Evolutionary conservation across 2,888 invertebrate genomes (phyloP).

Genomic region (Podotricha telesiphe): DNA sequence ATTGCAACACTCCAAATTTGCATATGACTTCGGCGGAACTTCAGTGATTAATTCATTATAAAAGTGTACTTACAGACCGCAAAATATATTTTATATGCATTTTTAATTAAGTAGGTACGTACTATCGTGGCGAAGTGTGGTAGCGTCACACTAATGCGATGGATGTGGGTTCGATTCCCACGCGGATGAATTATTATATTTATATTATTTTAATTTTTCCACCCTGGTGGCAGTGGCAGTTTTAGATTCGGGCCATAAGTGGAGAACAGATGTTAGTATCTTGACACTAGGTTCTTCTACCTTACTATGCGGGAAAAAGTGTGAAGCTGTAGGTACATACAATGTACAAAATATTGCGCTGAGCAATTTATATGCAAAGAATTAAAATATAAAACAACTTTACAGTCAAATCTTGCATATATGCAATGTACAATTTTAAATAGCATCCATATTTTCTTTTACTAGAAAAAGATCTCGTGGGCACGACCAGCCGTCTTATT

Average conservation of each 20-base stretch:
- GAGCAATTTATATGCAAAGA: neutral
- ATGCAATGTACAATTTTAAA: neutral
- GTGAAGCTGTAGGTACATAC: no score
- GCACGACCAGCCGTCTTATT: constrained; percentile 44
- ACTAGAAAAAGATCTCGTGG: constrained; percentile 35
- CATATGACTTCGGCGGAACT: constrained; percentile 70
- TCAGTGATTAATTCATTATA: constrained; percentile 58
- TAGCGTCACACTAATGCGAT: no score
- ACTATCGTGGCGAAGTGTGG: no score
- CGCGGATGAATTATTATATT: no score
- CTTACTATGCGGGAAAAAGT: no score
- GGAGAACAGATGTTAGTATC: no score
- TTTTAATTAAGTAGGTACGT: constrained; percentile 16
- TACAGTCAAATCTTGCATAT: neutral
- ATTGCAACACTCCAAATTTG: constrained; percentile 72
- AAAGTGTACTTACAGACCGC: constrained; percentile 37
- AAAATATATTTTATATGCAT: constrained; percentile 37
- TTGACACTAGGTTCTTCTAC: no score
- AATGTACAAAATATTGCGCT: constrained; percentile 5
- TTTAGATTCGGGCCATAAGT: no score
- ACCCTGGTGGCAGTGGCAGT: no score
- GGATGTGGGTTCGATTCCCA: no score
- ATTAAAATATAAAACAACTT: neutral
- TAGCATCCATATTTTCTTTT: constrained; percentile 22
- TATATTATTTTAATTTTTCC: no score